Evolutionary conservation across 1,140 invertebrate species (phyloP).

Genomic region (Thaumatotibia leucotreta): DNA sequence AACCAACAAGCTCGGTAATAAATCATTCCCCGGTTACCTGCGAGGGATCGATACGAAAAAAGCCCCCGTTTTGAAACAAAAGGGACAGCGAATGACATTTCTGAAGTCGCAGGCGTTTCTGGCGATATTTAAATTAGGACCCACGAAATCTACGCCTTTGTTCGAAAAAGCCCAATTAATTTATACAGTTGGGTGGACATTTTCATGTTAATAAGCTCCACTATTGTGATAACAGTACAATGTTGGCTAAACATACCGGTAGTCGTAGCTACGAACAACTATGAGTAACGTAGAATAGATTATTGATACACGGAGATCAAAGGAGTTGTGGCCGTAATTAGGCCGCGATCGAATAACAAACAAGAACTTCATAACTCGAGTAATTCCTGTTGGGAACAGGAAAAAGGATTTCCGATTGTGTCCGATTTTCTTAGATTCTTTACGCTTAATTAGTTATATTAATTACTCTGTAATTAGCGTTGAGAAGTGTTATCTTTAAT

Average conservation of each 20-base stretch:
- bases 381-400: neutral
- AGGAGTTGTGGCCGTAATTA: neutral
- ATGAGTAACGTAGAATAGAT: too few species aligned
- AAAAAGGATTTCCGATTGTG: neutral
- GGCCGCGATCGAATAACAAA: neutral
- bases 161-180: neutral
- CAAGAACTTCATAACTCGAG: neutral
- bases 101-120: conserved; percentile 26
- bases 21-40: conserved; percentile 69
- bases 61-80: conserved; percentile 51
- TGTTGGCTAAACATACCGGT: neutral
- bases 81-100: conserved; percentile 57
- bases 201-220: neutral
- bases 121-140: conserved; percentile 21
- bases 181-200: neutral
- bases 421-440: neutral
- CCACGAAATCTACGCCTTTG: neutral
- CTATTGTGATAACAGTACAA: neutral
- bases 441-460: neutral
- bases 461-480: neutral
- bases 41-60: conserved; percentile 64
- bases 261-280: neutral
- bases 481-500: neutral
- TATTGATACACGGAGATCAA: neutral
- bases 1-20: conserved; percentile 64